phyloP scores from a whole-genome alignment of 2,113 vertebrate genomes.

The Chrysemys picta region DNA sequence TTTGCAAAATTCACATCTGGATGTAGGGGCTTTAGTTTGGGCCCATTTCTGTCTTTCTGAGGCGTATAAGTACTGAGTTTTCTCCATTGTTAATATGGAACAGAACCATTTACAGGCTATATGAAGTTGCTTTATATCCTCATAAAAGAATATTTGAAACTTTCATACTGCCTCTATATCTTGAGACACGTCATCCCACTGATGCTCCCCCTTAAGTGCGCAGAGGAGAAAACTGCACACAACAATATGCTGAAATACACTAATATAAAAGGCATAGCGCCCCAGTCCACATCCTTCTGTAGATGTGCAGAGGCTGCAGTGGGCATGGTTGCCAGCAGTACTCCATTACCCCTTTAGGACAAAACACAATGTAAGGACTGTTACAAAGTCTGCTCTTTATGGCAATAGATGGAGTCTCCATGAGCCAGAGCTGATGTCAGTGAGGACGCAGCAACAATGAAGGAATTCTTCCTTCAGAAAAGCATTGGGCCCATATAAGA shows the following conservation, averaged over 20 bases:
- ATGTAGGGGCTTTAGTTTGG: conserved; percentile 34
- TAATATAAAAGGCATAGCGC: accelerated
- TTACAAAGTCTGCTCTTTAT: conserved; percentile 53
- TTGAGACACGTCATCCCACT: conserved; percentile 46
- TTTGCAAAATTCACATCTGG: conserved; percentile 72
- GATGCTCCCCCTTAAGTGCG: conserved; percentile 18
- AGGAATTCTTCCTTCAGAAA: not conserved
- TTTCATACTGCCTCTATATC: conserved; percentile 47
- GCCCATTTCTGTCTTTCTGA: conserved; percentile 53
- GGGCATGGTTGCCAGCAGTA: conserved; percentile 32
- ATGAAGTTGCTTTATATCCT: conserved; percentile 31
- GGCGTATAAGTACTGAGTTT: conserved; percentile 37
- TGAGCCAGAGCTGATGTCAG: conserved; percentile 29
- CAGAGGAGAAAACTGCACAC: not conserved
- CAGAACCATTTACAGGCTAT: conserved; percentile 40
- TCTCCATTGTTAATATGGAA: conserved; percentile 61
- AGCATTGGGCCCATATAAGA: not conserved
- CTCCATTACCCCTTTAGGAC: conserved; percentile 61
- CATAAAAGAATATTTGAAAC: conserved; percentile 52
- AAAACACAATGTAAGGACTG: conserved; percentile 50
- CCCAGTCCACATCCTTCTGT: not conserved
- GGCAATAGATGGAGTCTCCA: conserved; percentile 18
- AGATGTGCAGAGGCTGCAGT: conserved; percentile 31
- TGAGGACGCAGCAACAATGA: not conserved
- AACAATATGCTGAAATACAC: not conserved